Conservation (phyloP, 23 tunicate genomes). For the Ascidia mentula region DNA sequence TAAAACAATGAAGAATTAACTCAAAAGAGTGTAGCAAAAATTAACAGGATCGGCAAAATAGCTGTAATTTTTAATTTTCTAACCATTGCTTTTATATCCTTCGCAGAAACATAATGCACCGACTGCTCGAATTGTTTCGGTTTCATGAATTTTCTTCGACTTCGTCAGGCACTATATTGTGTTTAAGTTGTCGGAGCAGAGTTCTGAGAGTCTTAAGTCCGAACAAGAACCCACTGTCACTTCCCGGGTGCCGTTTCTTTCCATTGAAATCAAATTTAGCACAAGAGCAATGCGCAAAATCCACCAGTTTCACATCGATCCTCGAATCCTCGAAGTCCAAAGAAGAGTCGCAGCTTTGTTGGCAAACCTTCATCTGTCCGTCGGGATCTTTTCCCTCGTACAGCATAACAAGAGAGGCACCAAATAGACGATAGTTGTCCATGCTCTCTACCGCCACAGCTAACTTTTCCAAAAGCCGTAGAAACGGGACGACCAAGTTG, state of each 20-base stretch:
- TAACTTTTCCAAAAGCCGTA: neutral
- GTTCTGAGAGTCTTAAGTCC: constrained; percentile 29
- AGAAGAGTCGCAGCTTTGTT: neutral
- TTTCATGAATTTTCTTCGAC: too few species aligned
- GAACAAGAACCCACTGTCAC: constrained; percentile 42
- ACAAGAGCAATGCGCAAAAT: constrained; percentile 40
- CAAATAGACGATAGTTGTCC: constrained; percentile 15
- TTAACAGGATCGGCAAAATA: too few species aligned
- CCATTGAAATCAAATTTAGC: neutral
- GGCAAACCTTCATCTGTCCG: neutral
- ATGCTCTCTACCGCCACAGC: neutral
- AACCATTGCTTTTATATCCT: too few species aligned
- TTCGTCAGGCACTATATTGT: too few species aligned
- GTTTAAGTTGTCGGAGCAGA: neutral
- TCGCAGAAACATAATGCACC: too few species aligned
- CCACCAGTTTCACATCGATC: constrained; percentile 41
- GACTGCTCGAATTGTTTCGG: too few species aligned
- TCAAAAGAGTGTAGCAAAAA: too few species aligned
- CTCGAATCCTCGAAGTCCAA: neutral
- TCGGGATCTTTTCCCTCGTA: constrained; percentile 12
- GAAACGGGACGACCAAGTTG: neutral
- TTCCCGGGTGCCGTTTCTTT: constrained; percentile 2
- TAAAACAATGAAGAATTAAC: too few species aligned
- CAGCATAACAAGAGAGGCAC: constrained; percentile 30
- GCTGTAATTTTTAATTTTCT: too few species aligned